Evolutionary conservation across 2,113 vertebrate species (phyloP).

Genomic region (Bettongia penicillata): DNA sequence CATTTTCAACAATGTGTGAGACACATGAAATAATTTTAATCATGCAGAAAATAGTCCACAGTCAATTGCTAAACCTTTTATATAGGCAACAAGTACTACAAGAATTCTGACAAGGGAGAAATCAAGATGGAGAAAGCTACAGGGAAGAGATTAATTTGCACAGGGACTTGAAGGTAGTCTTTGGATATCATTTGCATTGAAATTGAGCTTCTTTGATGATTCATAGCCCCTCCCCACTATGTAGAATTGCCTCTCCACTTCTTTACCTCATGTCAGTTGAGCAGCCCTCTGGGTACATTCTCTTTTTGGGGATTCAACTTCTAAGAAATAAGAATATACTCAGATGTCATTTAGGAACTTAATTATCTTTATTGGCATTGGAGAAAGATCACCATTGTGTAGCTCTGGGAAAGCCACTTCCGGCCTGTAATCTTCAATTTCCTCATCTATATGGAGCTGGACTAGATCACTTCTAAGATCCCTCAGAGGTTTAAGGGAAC

Average conservation of each 20-base stretch:
- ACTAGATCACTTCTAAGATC: background rate
- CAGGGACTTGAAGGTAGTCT: background rate
- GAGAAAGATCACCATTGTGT: background rate
- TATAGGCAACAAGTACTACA: background rate
- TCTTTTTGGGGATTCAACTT: background rate
- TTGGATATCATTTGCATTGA: background rate
- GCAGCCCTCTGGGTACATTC: background rate
- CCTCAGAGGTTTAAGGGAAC: background rate
- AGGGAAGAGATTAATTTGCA: background rate
- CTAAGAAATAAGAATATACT: background rate
- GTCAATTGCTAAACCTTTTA: background rate
- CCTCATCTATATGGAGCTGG: background rate
- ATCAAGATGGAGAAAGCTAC: background rate
- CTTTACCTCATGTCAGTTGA: background rate
- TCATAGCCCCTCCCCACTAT: background rate
- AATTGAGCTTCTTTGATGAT: background rate
- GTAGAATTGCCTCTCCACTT: background rate
- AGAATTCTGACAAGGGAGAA: background rate
- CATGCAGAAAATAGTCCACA: background rate
- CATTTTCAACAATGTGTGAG: background rate
- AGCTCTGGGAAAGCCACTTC: background rate
- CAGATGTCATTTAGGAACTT: background rate
- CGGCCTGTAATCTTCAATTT: background rate
- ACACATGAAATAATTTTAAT: background rate
- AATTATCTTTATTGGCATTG: background rate